These are phyloP conservation scores for Melipona beecheii DNA, from an alignment of 2,888 invertebrate genomes.

Conservation along the genomic window DNA sequence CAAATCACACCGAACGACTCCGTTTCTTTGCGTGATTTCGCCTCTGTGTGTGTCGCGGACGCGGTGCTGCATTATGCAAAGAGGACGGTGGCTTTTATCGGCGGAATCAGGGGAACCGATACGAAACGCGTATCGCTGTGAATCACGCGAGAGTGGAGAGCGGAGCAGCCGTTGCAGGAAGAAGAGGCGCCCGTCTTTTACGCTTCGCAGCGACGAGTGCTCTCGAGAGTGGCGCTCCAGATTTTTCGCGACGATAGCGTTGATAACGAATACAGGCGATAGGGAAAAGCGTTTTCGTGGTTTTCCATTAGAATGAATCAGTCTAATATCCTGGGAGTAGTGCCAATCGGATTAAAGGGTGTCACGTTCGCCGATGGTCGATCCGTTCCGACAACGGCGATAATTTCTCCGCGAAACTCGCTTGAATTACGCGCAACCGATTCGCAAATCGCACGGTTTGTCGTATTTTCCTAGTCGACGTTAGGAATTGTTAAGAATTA, in stretches of 20 bases:
- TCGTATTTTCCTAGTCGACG: background rate
- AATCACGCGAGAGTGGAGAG: background rate
- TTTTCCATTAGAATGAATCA: slow-evolving; percentile 51
- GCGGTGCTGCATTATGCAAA: slow-evolving; percentile 23
- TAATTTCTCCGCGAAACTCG: background rate
- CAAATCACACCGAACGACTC: slow-evolving; percentile 28
- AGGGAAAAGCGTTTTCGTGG: slow-evolving; percentile 39
- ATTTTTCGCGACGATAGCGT: slow-evolving; percentile 30
- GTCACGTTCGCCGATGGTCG: slow-evolving; percentile 5
- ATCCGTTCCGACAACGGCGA: background rate
- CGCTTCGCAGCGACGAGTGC: slow-evolving; percentile 11
- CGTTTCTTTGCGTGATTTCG: slow-evolving; percentile 28
- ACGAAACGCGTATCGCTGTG: slow-evolving; percentile 4
- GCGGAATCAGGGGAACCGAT: background rate
- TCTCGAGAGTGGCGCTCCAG: slow-evolving; percentile 16
- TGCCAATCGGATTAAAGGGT: slow-evolving; percentile 55
- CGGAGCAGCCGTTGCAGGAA: background rate
- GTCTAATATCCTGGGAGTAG: slow-evolving; percentile 43
- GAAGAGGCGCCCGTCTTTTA: slow-evolving; percentile 15
- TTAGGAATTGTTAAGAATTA: no score
- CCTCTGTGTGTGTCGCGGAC: background rate
- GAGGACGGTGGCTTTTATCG: background rate
- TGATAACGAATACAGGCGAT: slow-evolving; percentile 29
- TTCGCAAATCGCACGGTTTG: background rate
- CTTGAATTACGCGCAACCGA: background rate